Base-by-base conservation (phyloP, 2,113 vertebrate genomes). In the Notiomystis cincta region DNA sequence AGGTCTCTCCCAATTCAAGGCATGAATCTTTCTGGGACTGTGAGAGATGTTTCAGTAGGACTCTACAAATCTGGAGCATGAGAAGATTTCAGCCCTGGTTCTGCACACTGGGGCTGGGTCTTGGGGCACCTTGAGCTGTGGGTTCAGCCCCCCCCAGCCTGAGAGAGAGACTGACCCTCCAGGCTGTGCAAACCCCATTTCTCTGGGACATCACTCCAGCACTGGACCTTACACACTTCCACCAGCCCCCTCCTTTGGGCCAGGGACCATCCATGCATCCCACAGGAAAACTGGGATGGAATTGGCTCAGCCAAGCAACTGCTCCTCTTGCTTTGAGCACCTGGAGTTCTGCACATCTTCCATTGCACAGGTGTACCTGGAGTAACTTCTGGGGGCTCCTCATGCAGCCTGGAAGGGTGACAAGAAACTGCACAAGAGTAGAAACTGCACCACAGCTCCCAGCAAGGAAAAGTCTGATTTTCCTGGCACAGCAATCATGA, bases 401-500 rank as follows among this genome's bases (percentile, higher is more conserved):
- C 5, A 1, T 53, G 53, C 62, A 61, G 38, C 47, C 47, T 51
- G 21, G 19, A 10, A 56, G 7, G 24, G 33, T 70, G 48, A 54
- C 47, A 38, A 33, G 35, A 45, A 50, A 33, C 21, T 38, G 33
- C 35, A 51, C 19, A n/a, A 81, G 35, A 69, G 35, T 1, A 73
- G 90, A 87, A 87, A 47, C 56, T 30, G 15, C 48, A 70, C 13
- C 56, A 45, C n/a, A 54, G 35, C 48, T 75, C 72, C 45, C n/a
- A 64, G 17, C 4, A 22, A 47, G 33, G 51, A 87, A 16, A 77
- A 60, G 17, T 15, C 35, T 75, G 30, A 50, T 84, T 94, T 84
- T 87, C 56, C 47, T 27, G 51, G 25, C 9, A 13, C 17, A 51
- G 47, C 1, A 2, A 56, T 56, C 44, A 25, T 0, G 0, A 45